Conservation (phyloP, 1,140 invertebrate species). For the Eumaeus atala region DNA sequence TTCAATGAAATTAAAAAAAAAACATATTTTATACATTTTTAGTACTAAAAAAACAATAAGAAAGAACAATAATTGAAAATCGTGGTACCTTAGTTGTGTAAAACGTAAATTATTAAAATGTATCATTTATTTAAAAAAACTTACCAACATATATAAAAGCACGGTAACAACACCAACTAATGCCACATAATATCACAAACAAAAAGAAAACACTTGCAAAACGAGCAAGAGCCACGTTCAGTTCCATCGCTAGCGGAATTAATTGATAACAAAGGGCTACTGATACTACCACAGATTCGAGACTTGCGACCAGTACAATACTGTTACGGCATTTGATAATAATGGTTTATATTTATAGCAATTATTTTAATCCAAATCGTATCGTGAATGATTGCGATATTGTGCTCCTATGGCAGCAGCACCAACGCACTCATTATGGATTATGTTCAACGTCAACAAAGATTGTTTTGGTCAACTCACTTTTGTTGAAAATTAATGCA, state of each 20-base stretch:
- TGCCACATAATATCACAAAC: not conserved
- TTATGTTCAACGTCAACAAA: too few species aligned
- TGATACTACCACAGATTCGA: not conserved
- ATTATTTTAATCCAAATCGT: too few species aligned
- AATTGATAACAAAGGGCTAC: not conserved
- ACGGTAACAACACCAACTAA: slow-evolving; percentile 1
- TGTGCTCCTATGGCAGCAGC: too few species aligned
- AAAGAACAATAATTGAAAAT: too few species aligned
- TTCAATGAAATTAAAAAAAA: too few species aligned
- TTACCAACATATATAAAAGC: not conserved
- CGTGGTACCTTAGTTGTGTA: too few species aligned
- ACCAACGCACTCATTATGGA: too few species aligned
- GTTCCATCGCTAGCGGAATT: not conserved
- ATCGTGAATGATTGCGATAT: too few species aligned
- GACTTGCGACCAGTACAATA: not conserved
- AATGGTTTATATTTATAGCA: not conserved
- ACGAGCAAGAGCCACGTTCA: not conserved
- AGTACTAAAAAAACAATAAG: too few species aligned
- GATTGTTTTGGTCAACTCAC: too few species aligned
- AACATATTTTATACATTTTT: too few species aligned
- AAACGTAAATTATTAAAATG: not conserved
- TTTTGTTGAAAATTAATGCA: too few species aligned
- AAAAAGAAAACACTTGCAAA: not conserved
- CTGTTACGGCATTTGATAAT: not conserved
- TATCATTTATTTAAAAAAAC: not conserved